Evolutionary conservation across 2,797 vertebrate species (phyloP).

Genomic region (Argya squamiceps): DNA sequence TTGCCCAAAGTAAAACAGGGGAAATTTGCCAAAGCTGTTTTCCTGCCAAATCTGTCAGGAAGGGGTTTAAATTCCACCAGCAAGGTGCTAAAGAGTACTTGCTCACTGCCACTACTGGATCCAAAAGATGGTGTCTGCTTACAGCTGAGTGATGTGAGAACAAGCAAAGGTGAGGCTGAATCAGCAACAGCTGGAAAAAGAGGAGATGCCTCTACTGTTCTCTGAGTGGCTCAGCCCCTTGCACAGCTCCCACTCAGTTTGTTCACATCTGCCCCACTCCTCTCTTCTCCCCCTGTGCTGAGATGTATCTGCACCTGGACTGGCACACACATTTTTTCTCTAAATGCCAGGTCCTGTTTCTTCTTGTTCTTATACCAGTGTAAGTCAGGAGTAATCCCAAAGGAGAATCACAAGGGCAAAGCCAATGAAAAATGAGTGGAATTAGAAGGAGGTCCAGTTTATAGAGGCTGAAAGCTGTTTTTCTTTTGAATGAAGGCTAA

Average conservation of each 20-base stretch:
- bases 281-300: background rate
- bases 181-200: background rate
- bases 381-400: background rate
- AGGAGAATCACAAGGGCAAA: background rate
- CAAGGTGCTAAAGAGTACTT: background rate
- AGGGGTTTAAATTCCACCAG: background rate
- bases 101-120: background rate
- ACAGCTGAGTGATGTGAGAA: background rate
- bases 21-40: background rate
- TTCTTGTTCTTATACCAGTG: background rate
- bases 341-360: background rate
- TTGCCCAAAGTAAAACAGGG: background rate
- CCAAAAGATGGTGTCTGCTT: background rate
- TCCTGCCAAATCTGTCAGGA: background rate
- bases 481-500: background rate
- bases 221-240: background rate
- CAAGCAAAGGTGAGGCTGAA: background rate
- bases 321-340: background rate
- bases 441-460: background rate
- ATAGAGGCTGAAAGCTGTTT: background rate
- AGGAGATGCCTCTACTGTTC: background rate
- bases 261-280: background rate
- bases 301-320: background rate
- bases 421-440: background rate
- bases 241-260: background rate